These are phyloP conservation scores for Torymus tubicola DNA, from an alignment of 2,888 invertebrate genomes.

Conservation along the genomic window DNA sequence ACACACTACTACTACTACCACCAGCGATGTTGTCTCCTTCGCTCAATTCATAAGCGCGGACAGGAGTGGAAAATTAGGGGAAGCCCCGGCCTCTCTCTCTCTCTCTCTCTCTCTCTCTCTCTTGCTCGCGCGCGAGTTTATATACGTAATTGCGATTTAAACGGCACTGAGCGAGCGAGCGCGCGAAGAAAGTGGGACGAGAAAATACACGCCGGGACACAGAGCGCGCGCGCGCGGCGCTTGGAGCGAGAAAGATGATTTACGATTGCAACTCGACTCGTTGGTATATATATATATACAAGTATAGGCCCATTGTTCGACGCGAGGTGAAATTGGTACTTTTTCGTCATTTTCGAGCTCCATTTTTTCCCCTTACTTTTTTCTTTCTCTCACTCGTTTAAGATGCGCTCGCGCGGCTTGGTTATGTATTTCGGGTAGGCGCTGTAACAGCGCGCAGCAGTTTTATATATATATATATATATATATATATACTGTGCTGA, in stretches of 20 bases:
- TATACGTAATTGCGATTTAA: conserved; percentile 55
- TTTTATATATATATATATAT: neutral
- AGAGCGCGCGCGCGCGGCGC: conserved; percentile 51
- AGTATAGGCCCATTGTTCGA: conserved; percentile 44
- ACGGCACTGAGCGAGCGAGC: conserved; percentile 42
- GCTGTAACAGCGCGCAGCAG: neutral
- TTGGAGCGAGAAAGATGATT: conserved; percentile 59
- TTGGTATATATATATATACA: neutral
- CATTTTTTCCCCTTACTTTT: conserved; percentile 34
- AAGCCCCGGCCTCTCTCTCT: no score
- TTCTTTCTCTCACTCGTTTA: neutral
- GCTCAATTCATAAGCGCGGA: neutral
- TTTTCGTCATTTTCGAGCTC: conserved; percentile 45
- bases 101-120: no score
- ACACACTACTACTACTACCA: no score
- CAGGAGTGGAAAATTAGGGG: conserved; percentile 32
- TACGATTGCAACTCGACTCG: conserved; percentile 51
- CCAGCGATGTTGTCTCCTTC: neutral
- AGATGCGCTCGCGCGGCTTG: neutral
- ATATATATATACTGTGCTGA: neutral
- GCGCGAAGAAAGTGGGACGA: conserved; percentile 60
- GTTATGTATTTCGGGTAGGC: neutral
- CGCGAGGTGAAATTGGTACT: conserved; percentile 46
- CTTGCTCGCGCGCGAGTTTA: conserved; percentile 17
- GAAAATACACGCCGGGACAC: conserved; percentile 58